Evolutionary conservation across 2,888 invertebrate species (phyloP), one percentile per base, ranked within the genome.

Genomic region (Timandra comae): DNA sequence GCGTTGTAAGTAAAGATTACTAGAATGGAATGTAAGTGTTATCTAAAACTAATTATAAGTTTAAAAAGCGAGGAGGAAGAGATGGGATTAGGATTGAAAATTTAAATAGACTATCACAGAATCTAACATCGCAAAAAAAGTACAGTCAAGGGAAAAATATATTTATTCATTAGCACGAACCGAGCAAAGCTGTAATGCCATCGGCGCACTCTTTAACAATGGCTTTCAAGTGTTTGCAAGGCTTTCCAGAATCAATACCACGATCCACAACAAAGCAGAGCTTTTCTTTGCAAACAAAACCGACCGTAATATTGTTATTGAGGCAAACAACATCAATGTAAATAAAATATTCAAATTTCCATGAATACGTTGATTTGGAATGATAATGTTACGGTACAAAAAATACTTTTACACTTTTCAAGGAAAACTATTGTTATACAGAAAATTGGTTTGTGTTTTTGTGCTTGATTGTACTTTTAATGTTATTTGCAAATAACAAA

Each of bases 171-270:
- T 43, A 37, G 29, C 24, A 27, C 16, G 28, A 38, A 28, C 33
- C 31, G 24, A 21, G 38, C 22, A 38, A 33, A 41, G 21, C 31
- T 23, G 25, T 49, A 46, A 49, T 46, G 33, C 43, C 37, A 49
- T 54, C 33, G 35, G 41, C 41, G 43, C 52, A 50, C 40, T 48
- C 45, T 46, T 41, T 38, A 51, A 53, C 55, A 56, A 56, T 52
- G 43, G 43, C 51, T 58, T 56, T 59, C 53, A 59, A 63, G 58
- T 65, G 45, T 56, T 56, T 50, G 47, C 33, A 33, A 52, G 45
- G 56, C 45, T 56, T 55, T 52, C 43, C 36, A 38, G 44, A 63
- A 64, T 61, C 67, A 60, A 64, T 69, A 62, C 49, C 35, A 40
- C 41, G 47, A 57, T 59, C 49, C 35, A 40, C 41, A 46, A 57